Base-by-base conservation (phyloP, 2,888 invertebrate genomes). In the Aleiodes testaceus region DNA sequence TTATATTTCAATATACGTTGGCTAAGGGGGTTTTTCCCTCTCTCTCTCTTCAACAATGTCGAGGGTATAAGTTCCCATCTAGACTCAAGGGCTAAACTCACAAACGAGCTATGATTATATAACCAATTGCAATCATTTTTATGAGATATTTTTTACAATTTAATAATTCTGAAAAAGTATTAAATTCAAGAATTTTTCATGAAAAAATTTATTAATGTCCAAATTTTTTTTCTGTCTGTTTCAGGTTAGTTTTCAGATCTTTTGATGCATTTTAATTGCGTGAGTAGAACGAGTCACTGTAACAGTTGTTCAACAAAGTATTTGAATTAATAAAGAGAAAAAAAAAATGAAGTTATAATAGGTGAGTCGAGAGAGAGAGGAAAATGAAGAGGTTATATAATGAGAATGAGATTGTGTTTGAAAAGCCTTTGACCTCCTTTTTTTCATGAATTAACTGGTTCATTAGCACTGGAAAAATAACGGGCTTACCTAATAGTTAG, bases 1-100 rank as follows among this genome's bases (percentile, higher is more conserved):
- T 83, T 82, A 82, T 82, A 83, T 83, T 83, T 83, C 82, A 83
- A 83, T 82, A 81, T 80, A 55, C 73, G 71, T 49, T 26, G 50
- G 59, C 59, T 42, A 59, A 59, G 59, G 59, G 59, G 59, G 36
- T 42, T 59, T 42, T 30, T 9, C 22, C 53, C 36, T 36, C 22
- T 18, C 36, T 36, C 36, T 1, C 36, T 36, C 9, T 11, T 11
- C 36, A 36, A 7, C 11, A 36, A 36, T 12, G 26, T 53, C 20
- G 53, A 53, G 26, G 53, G 53, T 53, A 53, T 53, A 53, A 53
- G 26, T 53, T 53, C 53, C 11, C 22, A 53, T 53, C 53, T 18
- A 53, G 53, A 53, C 53, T 53, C 53, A 53, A 53, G 53, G 53
- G 53, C 53, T 53, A 53, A 53, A 53, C 22, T 53, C 20, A 53